Conservation (phyloP, 2,888 invertebrate species). For the Tanaodytes sp. region DNA sequence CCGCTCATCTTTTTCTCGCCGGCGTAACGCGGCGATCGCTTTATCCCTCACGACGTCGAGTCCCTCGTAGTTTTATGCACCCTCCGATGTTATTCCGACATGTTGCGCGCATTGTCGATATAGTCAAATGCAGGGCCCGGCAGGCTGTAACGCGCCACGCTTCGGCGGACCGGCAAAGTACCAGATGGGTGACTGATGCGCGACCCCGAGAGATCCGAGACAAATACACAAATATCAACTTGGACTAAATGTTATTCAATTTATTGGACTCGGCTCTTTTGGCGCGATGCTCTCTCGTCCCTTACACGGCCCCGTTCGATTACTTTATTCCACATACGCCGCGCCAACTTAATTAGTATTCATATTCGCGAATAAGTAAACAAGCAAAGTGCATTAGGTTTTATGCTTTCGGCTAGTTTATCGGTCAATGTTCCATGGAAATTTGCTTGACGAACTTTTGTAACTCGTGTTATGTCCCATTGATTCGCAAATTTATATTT, state of each 20-base stretch:
- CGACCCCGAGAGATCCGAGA: conserved; percentile 59
- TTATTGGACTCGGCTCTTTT: conserved; percentile 39
- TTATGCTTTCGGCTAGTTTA: too few species aligned
- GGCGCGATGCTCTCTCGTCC: conserved; percentile 26
- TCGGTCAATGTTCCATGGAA: too few species aligned
- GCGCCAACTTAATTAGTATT: conserved; percentile 2
- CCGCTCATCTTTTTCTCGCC: conserved; percentile 55
- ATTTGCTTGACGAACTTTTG: too few species aligned
- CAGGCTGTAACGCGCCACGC: conserved; percentile 67
- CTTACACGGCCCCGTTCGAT: too few species aligned
- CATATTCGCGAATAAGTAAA: too few species aligned
- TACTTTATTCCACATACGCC: too few species aligned
- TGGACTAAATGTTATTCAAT: conserved; percentile 50
- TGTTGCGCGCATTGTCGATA: conserved; percentile 70
- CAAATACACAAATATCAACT: conserved; percentile 53
- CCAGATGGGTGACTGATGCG: conserved; percentile 73
- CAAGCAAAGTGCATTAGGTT: too few species aligned
- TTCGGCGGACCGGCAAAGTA: conserved; percentile 69
- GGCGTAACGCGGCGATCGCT: conserved; percentile 26
- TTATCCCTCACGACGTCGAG: conserved; percentile 42
- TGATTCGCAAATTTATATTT: too few species aligned
- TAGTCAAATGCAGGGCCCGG: conserved; percentile 67
- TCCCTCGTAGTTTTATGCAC: conserved; percentile 65
- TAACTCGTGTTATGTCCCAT: too few species aligned
- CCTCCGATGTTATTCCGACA: conserved; percentile 67